Base-by-base conservation (phyloP, 2,797 vertebrate genomes). In the Enteromius viviparus region DNA sequence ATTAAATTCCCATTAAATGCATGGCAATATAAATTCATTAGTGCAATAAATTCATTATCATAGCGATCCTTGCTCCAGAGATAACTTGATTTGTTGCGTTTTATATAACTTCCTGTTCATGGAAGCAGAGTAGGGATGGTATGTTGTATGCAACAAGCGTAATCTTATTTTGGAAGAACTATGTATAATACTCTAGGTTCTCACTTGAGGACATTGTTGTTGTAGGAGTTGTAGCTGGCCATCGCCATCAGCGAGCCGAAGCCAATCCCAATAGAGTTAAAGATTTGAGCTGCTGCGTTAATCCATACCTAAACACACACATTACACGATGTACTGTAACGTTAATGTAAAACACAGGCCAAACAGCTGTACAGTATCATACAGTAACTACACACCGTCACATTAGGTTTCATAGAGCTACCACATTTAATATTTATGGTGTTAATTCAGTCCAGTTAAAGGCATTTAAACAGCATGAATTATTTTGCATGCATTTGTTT, bases 241-340 rank as follows among this genome's bases (percentile, higher is more conserved):
- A 95, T 95, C 66, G 94, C 92, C 85, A 95, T 66, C 71, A 95
- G 88, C 3, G 92, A 94, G 21, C 95, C 95, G 3, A 95, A 95
- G 6, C 94, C 94, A 29, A 95, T 95, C 23, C 94, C 94, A 0
- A 95, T 94, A 87, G 95, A 95, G 91, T 95, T 95, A 80, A 95
- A 95, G 87, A 95, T 95, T 85, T 95, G 94, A 64, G 93, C 94
- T 0, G 95, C 95, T 45, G 94, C 94, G 9, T 95, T 95, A 81
- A 95, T 91, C 95, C 95, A 95, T 51, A 95, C 95, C 95, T 95
- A 83, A 89, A 87, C 62, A 62, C 19, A 80, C 71, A 70, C 62
- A 83, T 60, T 42, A 23, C 70, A n/a, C 23, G n/a, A n/a, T n/a
- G n/a, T n/a, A n/a, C n/a, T n/a, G n/a, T n/a, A 69, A 19, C 26